Evolutionary conservation across 2,113 vertebrate genomes (phyloP), one percentile per base, ranked within the genome.

Genomic region (Uropsilus gracilis): DNA sequence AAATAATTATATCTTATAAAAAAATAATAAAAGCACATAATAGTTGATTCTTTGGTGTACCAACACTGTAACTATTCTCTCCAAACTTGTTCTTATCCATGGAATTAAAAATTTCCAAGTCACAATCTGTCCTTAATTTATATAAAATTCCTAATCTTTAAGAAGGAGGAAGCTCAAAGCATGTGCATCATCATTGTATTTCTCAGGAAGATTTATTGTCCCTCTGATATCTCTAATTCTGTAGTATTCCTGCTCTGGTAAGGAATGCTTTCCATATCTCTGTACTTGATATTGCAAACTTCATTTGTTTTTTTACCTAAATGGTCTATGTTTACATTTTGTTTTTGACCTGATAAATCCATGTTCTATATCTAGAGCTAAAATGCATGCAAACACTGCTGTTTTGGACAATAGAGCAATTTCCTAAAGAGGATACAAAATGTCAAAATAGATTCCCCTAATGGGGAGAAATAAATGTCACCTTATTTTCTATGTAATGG

Each of bases 1-100:
- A 14, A 87, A 80, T 63, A 61, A 80, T 73, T 73, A 30, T 24
- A 3, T 93, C 83, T 81, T n/a, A 50, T 61, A 82, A 92, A 86
- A 48, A 24, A 44, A 59, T 4, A n/a, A n/a, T n/a, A n/a, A n/a
- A n/a, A 34, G 18, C 46, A 13, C 37, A 28, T 32, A 26, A 63
- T 46, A 83, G 63, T 85, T 81, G 32, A 57, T 68, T n/a, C 57
- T n/a, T 30, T 59, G 26, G 18, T 17, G 7, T 37, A 42, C n/a
- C 28, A 3, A 86, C 32, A 71, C 28, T 4, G 59, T 37, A 37
- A 61, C 75, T 81, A 11, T 66, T 37, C 18, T 44, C 53, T 59
- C 2, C 6, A 68, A 39, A 18, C 30, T 64, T 81, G 34, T 69
- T 69, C 34, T 88, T 75, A 8, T 89, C 30, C 26, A 66, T 26